Conservation (phyloP, 2,113 vertebrate genomes). For the Malaclemys terrapin region DNA sequence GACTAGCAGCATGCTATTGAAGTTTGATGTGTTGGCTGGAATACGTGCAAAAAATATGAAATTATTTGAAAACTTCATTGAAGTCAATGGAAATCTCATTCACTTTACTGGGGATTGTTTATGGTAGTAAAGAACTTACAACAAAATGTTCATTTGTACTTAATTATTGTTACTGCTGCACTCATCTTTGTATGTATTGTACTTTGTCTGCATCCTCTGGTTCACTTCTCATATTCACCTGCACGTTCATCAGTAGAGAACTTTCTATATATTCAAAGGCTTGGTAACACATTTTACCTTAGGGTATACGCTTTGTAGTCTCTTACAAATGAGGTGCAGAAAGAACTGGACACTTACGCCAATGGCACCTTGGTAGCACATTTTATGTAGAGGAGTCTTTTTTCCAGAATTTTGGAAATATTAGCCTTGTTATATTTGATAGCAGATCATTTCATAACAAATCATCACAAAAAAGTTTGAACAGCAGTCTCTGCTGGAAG, state of each 20-base stretch:
- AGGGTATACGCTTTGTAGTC: slow-evolving; percentile 10
- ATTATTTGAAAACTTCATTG: neutral
- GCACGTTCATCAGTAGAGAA: neutral
- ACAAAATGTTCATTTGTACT: slow-evolving; percentile 43
- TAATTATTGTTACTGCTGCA: neutral
- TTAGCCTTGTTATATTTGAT: slow-evolving; percentile 34
- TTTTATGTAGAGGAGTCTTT: neutral
- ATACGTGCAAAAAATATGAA: neutral
- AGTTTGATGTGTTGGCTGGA: neutral
- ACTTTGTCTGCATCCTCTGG: neutral
- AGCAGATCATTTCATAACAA: slow-evolving; percentile 42
- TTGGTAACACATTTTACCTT: neutral
- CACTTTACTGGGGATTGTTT: slow-evolving; percentile 67
- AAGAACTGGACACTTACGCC: neutral
- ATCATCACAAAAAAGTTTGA: slow-evolving; percentile 37
- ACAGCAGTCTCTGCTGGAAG: slow-evolving; percentile 37
- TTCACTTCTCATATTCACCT: neutral
- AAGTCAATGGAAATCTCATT: slow-evolving; percentile 65
- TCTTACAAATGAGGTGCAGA: neutral
- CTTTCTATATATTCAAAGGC: neutral
- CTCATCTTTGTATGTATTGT: slow-evolving; percentile 11
- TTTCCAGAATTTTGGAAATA: slow-evolving; percentile 19
- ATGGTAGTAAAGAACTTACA: slow-evolving; percentile 35
- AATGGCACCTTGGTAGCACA: neutral
- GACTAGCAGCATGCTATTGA: neutral